phyloP scores from a whole-genome alignment of 2,888 invertebrate genomes.

The Didymodactylos carnosus region DNA sequence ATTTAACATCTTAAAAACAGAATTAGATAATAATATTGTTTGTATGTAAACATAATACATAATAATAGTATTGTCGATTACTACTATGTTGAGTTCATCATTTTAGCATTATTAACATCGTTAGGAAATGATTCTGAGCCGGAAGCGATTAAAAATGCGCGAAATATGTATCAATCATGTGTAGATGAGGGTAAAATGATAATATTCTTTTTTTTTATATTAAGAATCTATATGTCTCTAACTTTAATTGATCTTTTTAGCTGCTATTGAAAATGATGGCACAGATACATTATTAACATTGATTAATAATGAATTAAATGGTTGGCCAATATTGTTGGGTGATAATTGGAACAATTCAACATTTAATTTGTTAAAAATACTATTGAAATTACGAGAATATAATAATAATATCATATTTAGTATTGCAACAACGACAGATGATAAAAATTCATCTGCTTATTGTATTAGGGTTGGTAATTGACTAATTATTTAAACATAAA shows the following conservation, averaged over 20 bases:
- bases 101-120: background rate
- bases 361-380: background rate
- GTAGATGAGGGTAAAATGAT: background rate
- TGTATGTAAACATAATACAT: background rate
- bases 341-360: background rate
- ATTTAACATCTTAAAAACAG: constrained; percentile 6
- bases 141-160: constrained; percentile 4
- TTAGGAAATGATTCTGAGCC: background rate
- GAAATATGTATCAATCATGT: constrained; percentile 4
- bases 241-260: no score
- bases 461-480: background rate
- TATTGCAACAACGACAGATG: constrained; percentile 43
- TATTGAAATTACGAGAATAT: constrained; percentile 1
- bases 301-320: constrained; percentile 5
- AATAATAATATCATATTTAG: constrained; percentile 1
- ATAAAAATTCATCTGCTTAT: constrained; percentile 51
- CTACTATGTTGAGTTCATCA: background rate
- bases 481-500: background rate
- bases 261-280: background rate
- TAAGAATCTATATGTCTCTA: background rate
- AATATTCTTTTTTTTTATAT: background rate
- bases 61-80: background rate
- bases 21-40: background rate
- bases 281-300: background rate
- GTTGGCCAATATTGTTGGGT: constrained; percentile 1